Percentiles rank a stretch among this genome's conserved stretches.
These are phyloP conservation scores for Parauchenoglanis punctatus DNA, from an alignment of 2,797 vertebrate genomes.

Conservation along the genomic window DNA sequence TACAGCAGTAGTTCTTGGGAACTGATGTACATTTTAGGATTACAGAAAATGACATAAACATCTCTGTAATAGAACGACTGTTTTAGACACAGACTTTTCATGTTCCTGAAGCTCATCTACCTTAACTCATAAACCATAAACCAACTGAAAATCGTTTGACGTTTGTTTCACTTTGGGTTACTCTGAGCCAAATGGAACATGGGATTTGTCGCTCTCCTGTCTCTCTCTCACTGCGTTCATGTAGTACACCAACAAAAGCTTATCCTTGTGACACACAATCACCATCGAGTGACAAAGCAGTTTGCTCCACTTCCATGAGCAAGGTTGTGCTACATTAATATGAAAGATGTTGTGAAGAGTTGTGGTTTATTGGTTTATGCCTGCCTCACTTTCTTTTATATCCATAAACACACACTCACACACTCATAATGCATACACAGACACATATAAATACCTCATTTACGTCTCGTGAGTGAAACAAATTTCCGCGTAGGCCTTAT, in stretches of 20 bases:
- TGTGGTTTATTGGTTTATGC: neutral
- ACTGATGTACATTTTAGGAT: neutral
- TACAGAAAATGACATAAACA: neutral
- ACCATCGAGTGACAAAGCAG: neutral
- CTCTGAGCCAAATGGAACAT: neutral
- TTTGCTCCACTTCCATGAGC: slow-evolving; percentile 13
- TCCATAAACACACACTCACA: neutral
- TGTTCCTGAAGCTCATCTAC: neutral
- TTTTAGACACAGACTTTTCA: neutral
- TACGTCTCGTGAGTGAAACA: neutral
- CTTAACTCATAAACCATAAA: neutral
- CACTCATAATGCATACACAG: neutral
- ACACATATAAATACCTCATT: neutral
- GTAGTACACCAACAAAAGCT: neutral
- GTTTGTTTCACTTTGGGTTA: neutral
- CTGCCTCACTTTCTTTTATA: neutral
- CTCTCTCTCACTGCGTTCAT: neutral
- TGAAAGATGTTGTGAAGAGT: neutral
- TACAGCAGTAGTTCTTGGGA: neutral
- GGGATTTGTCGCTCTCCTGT: neutral
- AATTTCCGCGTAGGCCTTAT: slow-evolving; percentile 1
- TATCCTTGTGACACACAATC: slow-evolving; percentile 2
- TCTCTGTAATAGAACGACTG: neutral
- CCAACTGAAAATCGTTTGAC: neutral
- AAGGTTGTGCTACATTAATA: neutral